Evolutionary conservation across 2,888 invertebrate species (phyloP).

Genomic region (Listrodromus nycthemerus): DNA sequence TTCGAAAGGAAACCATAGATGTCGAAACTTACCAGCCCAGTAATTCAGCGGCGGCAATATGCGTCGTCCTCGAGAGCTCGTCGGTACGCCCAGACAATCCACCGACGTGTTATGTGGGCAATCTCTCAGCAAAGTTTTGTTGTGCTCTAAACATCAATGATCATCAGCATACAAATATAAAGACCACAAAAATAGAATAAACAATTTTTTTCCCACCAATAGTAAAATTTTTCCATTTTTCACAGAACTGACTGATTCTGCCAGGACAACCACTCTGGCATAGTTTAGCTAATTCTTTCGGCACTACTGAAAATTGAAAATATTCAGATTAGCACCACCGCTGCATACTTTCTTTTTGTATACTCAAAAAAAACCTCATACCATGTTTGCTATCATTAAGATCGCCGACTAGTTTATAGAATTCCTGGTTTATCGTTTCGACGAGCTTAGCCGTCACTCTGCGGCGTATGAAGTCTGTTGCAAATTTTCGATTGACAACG

Average conservation of each 20-base stretch:
- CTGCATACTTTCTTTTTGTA: background rate
- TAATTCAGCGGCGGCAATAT: conserved; percentile 76
- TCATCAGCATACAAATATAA: conserved; percentile 2
- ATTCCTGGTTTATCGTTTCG: conserved; percentile 75
- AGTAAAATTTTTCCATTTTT: conserved; percentile 65
- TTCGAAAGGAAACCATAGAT: background rate
- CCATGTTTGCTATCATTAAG: conserved; percentile 75
- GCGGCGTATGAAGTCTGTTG: conserved; percentile 72
- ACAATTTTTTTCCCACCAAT: conserved; percentile 40
- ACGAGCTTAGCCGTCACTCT: conserved; percentile 74
- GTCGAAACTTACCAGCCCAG: conserved; percentile 74
- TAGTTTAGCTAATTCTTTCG: conserved; percentile 72
- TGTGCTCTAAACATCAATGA: conserved; percentile 22
- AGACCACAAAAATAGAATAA: conserved; percentile 12
- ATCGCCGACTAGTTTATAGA: conserved; percentile 75
- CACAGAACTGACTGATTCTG: conserved; percentile 74
- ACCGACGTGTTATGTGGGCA: conserved; percentile 44
- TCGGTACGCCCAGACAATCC: conserved; percentile 66
- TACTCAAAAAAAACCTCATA: conserved; percentile 55
- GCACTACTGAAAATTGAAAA: conserved; percentile 69
- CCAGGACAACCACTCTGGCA: conserved; percentile 79
- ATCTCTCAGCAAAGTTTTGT: conserved; percentile 20
- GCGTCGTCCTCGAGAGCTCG: conserved; percentile 76
- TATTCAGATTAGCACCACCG: background rate
- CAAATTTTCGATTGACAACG: conserved; percentile 72